Percentiles rank a stretch among this genome's conserved stretches.
phyloP scores from a whole-genome alignment of 2,797 vertebrate species.

The Chelon auratus region DNA sequence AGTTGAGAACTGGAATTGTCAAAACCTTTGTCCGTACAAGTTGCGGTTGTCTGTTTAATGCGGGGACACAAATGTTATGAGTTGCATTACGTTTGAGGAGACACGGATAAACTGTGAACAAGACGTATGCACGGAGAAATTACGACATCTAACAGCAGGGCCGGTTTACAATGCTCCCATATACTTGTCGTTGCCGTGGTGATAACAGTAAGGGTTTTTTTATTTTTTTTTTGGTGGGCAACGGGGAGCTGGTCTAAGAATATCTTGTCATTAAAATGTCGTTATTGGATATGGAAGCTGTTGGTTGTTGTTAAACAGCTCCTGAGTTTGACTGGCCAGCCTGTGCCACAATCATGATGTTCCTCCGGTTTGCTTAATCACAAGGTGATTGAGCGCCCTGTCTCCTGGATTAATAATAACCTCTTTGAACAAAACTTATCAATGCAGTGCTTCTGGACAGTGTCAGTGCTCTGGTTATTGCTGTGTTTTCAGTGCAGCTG shows the following conservation, averaged over 20 bases:
- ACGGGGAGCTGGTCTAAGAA: constrained; percentile 33
- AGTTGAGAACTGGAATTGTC: neutral
- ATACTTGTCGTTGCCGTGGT: constrained; percentile 10
- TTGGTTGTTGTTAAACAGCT: constrained; percentile 14
- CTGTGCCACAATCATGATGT: neutral
- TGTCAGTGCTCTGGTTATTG: neutral
- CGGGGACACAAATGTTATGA: neutral
- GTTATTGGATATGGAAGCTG: constrained; percentile 28
- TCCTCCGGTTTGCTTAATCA: neutral
- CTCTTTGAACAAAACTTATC: constrained; percentile 3
- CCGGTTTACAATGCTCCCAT: constrained; percentile 15
- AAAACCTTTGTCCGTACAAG: neutral
- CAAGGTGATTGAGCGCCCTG: neutral
- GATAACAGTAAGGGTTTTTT: constrained; percentile 21
- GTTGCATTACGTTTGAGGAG: neutral
- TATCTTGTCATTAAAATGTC: constrained; percentile 35
- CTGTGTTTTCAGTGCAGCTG: neutral
- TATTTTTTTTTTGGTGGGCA: constrained; percentile 20
- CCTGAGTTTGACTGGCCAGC: constrained; percentile 22
- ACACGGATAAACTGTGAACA: neutral
- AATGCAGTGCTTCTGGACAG: neutral
- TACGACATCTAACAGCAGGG: neutral
- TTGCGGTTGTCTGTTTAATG: neutral
- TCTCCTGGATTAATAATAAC: constrained; percentile 2
- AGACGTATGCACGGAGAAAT: neutral